Base-by-base conservation (phyloP, 2,888 invertebrate genomes). In the Notodonta dromedarius region DNA sequence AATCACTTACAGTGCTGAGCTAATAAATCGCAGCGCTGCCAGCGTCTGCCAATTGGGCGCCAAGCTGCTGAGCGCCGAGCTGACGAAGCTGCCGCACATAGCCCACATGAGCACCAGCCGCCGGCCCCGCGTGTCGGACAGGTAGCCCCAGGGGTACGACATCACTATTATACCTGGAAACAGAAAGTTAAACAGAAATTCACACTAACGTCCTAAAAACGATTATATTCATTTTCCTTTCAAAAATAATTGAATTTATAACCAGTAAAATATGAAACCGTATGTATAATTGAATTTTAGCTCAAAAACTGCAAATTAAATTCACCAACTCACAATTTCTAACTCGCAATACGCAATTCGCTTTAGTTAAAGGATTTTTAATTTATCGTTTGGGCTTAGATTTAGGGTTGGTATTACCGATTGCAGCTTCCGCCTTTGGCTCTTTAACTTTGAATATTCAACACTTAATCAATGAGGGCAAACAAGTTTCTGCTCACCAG, bases 101-200 rank as follows among this genome's bases (percentile, higher is more conserved):
- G 91, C 88, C 73, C 83, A 85, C 86, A 89, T 84, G 54, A 93
- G 83, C 60, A 87, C 89, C 71, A 87, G 73, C 63, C 82, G 80
- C 4, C 93, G 70, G 0, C 93, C 93, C 0, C 85, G 77, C 0
- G 91, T 92, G 63, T 93, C 92, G 0, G 92, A 87, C 59, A 91
- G 69, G 71, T 90, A 91, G 57, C 92, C 92, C 92, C 92, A 93
- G 0, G 89, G 84, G 63, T 91, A 91, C 0, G 91, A 90, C 89
- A 90, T 90, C 8, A 90, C 77, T 64, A 91, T 89, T 55, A 90
- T 86, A 66, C 90, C 90, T 90, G 13, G n/a, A 46, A 46, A n/a
- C 13, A n/a, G n/a, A 46, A n/a, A n/a, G 40, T 12, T 2, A 24
- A 24, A 24, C 24, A 24, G 24, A 24, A 24, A 24, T 24, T 35